Evolutionary conservation across 2,888 invertebrate species (phyloP).

Genomic region (Aromia moschata): DNA sequence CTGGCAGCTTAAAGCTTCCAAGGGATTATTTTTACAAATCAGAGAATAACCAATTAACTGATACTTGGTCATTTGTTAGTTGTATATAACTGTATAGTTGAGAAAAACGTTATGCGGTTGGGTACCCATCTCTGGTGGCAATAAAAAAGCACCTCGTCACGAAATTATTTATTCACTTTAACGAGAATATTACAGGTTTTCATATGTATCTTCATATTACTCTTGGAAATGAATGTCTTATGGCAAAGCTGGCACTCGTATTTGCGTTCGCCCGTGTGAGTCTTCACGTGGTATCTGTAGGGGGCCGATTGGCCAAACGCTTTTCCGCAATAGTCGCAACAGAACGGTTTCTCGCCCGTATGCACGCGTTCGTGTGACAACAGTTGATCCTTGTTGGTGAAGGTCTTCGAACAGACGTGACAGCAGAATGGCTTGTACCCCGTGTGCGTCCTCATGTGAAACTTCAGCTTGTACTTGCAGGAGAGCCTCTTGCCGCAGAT

Average conservation of each 20-base stretch:
- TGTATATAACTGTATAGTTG: too few relatives aligned
- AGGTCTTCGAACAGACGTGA: conserved; percentile 32
- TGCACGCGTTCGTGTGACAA: conserved; percentile 50
- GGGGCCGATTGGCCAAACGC: conserved; percentile 37
- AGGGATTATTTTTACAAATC: too few relatives aligned
- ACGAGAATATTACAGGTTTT: conserved; percentile 34
- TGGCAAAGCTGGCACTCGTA: conserved; percentile 35
- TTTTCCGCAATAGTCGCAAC: conserved; percentile 41
- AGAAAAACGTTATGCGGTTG: too few relatives aligned
- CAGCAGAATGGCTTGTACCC: conserved; percentile 49
- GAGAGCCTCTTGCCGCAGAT: conserved; percentile 55
- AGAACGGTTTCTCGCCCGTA: conserved; percentile 52
- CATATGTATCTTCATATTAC: conserved; percentile 41
- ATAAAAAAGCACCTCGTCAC: too few relatives aligned
- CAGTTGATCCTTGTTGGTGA: conserved; percentile 43
- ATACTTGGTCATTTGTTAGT: too few relatives aligned
- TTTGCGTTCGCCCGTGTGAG: conserved; percentile 38
- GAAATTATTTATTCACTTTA: not conserved
- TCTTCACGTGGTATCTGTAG: conserved; percentile 39
- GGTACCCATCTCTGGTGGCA: too few relatives aligned
- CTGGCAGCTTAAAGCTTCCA: too few relatives aligned
- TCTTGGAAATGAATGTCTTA: conserved; percentile 40
- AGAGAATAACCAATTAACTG: too few relatives aligned
- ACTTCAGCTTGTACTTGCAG: conserved; percentile 61
- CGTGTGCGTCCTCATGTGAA: conserved; percentile 39